Evolutionary conservation across 2,797 vertebrate genomes (phyloP).

Genomic region (Esox masquinongy): DNA sequence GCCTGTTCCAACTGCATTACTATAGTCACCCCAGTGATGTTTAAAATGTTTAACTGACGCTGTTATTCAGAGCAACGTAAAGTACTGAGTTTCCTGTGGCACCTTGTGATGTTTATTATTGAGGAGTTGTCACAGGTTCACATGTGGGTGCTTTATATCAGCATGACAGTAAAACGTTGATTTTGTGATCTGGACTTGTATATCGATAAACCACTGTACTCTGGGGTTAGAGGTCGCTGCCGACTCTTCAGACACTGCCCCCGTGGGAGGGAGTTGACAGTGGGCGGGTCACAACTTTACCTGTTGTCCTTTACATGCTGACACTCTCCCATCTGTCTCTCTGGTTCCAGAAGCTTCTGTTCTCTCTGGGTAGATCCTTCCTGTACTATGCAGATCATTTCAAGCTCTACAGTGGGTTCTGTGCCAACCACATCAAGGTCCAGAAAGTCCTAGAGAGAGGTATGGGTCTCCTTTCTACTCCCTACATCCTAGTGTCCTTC

Average conservation of each 20-base stretch:
- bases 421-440: slow-evolving; percentile 97
- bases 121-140: slow-evolving; percentile 37
- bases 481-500: no score
- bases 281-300: slow-evolving; percentile 38
- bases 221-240: slow-evolving; percentile 29
- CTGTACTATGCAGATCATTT: slow-evolving; percentile 99
- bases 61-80: no score
- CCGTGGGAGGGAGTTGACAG: slow-evolving; percentile 30
- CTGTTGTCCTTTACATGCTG: slow-evolving; percentile 5
- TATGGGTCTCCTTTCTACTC: slow-evolving; percentile 57
- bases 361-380: slow-evolving; percentile 97
- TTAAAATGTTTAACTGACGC: no score
- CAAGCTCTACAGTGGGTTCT: slow-evolving; percentile 98
- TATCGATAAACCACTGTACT: slow-evolving; percentile 49
- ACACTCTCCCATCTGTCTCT: not conserved
- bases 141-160: slow-evolving; percentile 49
- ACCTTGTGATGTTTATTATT: slow-evolving; percentile 48
- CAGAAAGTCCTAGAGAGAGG: slow-evolving; percentile 98
- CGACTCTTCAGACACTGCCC: slow-evolving; percentile 25
- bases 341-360: slow-evolving; percentile 88
- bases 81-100: not conserved
- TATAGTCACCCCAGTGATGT: no score
- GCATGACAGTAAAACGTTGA: slow-evolving; percentile 55
- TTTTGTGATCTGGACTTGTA: slow-evolving; percentile 43
- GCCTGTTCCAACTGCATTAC: no score